Percentiles rank a stretch among this genome's conserved stretches.
Conservation (phyloP, 2,797 vertebrate species). For the Chelonia mydas region DNA sequence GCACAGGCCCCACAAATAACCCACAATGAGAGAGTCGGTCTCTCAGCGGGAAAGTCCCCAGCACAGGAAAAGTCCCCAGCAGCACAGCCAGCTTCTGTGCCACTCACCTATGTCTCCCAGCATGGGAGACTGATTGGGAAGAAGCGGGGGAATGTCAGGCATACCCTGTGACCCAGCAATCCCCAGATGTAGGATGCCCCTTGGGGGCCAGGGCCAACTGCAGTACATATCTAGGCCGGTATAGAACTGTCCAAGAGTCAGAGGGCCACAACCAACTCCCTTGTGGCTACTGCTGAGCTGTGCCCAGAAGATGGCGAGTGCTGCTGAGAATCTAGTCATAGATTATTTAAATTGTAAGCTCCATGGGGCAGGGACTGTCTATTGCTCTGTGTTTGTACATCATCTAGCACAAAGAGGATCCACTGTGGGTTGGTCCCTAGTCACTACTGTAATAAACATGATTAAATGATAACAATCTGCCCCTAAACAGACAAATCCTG, state of each 20-base stretch:
- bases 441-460: neutral
- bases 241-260: neutral
- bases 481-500: neutral
- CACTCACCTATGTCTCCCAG: neutral
- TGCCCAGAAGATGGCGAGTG: rapidly evolving
- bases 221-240: neutral
- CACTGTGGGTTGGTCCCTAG: neutral
- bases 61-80: neutral
- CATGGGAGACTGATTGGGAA: neutral
- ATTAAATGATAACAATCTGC: neutral
- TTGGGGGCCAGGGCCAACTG: neutral
- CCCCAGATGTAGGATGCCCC: neutral
- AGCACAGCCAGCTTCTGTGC: neutral
- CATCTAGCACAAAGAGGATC: neutral
- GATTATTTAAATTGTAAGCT: neutral
- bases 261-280: neutral
- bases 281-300: neutral
- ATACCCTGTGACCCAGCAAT: neutral
- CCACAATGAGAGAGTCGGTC: neutral
- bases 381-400: neutral
- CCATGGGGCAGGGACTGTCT: neutral
- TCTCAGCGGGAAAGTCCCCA: neutral
- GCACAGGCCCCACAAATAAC: neutral
- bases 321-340: neutral
- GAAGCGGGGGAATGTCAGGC: rapidly evolving